Base-by-base conservation (phyloP, 2,797 vertebrate genomes). In the Decapterus maruadsi region DNA sequence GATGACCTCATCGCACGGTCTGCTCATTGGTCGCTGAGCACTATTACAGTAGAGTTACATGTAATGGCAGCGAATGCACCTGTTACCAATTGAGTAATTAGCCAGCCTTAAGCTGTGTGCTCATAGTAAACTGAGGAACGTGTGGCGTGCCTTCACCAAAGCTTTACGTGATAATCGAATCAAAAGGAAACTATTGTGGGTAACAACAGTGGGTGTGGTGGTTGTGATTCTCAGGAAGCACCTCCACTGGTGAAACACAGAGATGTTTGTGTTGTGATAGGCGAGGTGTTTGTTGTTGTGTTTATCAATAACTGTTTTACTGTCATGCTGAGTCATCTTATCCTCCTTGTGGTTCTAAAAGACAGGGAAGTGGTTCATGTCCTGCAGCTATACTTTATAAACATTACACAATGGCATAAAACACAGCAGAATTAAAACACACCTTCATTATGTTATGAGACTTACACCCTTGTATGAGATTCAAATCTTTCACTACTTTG, bases 341-440 rank as follows among this genome's bases (percentile, higher is more conserved):
- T 43, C 42, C 43, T 29, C 34, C 20, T 16, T 50, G 62, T 42
- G 26, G 6, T 20, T 80, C 5, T 20, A 3, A 19, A 11, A 57
- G 16, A n/a, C 26, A 55, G 43, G 6, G 8, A 16, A 81, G 20
- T 42, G 19, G 55, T 62, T 42, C 29, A 58, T 67, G 50, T 62
- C 72, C 71, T 73, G 62, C 56, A 73, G 38, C 64, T 48, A 57
- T 50, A 38, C 78, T 68, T 90, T 88, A 92, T 90, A 89, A 91
- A 83, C 56, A 77, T 68, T 48, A 66, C 31, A 58, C 79, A 56
- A 22, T 88, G 89, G 48, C n/a, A 60, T 60, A 50, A 48, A 46
- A 36, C 34, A 36, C 31, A 34, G 31, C 40, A 45, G 43, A 77
- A 72, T 76, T 70, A 61, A 75, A 75, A 64, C 43, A n/a, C 26